phyloP scores from a whole-genome alignment of 2,113 vertebrate genomes.

The Arenaria interpres region DNA sequence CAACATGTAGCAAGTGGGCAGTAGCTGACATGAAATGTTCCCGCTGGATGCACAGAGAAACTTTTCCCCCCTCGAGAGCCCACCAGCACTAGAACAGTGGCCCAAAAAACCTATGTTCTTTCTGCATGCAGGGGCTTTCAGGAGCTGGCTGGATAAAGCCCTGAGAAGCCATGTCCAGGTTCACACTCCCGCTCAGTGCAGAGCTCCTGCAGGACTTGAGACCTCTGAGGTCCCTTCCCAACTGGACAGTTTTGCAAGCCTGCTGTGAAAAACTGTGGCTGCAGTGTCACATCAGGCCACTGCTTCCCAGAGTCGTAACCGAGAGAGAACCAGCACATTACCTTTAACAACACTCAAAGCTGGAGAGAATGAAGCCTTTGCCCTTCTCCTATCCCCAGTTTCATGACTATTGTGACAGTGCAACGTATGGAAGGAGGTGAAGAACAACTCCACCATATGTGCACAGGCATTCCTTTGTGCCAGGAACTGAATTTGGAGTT shows the following conservation, averaged over 20 bases:
- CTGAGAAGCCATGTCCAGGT: neutral
- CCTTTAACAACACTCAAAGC: neutral
- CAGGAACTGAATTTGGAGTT: neutral
- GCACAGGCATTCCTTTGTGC: neutral
- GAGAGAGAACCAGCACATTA: neutral
- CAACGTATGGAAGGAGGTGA: neutral
- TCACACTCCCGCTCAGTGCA: neutral
- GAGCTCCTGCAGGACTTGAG: neutral
- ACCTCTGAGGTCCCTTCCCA: neutral
- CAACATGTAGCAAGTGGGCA: neutral
- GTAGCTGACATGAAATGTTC: neutral
- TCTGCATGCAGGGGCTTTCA: neutral
- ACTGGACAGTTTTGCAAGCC: neutral
- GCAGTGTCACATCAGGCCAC: neutral
- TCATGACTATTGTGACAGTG: neutral
- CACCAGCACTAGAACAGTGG: neutral
- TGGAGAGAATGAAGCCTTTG: neutral
- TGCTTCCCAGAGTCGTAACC: neutral
- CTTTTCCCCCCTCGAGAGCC: fast-evolving
- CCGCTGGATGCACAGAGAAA: neutral
- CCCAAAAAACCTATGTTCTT: neutral
- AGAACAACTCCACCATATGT: neutral
- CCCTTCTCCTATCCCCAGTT: neutral
- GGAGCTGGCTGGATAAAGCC: neutral
- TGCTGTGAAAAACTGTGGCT: neutral